Conservation (phyloP, 2,113 vertebrate species). For the Solea solea region DNA sequence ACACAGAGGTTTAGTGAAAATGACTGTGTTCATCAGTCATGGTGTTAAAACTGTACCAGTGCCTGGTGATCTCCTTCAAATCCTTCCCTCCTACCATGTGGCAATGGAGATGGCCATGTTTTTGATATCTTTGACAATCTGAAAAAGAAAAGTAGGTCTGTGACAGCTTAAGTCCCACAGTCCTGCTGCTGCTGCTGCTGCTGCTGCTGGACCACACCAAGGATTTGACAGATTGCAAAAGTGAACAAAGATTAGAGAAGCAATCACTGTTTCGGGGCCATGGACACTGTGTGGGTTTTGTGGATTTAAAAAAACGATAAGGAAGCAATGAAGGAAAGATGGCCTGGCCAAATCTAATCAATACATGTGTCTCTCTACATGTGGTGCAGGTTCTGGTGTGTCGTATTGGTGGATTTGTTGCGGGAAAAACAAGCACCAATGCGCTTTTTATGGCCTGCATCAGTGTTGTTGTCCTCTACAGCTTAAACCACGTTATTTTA, state of each 20-base stretch:
- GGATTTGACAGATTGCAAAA: conserved; percentile 77
- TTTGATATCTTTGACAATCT: conserved; percentile 56
- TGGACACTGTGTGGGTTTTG: conserved; percentile 33
- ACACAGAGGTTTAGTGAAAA: too few relatives aligned
- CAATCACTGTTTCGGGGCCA: conserved; percentile 78
- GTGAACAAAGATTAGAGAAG: conserved; percentile 77
- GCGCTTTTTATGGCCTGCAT: not conserved
- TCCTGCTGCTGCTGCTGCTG: conserved; percentile 51
- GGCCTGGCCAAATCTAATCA: conserved; percentile 48
- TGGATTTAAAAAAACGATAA: conserved; percentile 63
- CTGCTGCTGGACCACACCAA: conserved; percentile 6
- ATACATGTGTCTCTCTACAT: conserved; percentile 35
- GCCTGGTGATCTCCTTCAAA: not conserved
- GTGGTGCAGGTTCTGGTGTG: not conserved
- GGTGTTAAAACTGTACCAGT: not conserved
- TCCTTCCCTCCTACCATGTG: not conserved
- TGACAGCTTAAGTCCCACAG: conserved; percentile 62
- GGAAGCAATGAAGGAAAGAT: conserved; percentile 10
- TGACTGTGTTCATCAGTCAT: not conserved
- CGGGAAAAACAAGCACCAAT: conserved; percentile 17
- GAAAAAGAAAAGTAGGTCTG: conserved; percentile 77
- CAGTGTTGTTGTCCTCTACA: conserved; percentile 11
- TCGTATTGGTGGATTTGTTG: conserved; percentile 33
- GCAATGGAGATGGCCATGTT: conserved; percentile 15
- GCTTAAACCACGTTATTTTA: conserved; percentile 12